phyloP scores from a whole-genome alignment of 1,140 invertebrate genomes.

The Euglossa dilemma region DNA sequence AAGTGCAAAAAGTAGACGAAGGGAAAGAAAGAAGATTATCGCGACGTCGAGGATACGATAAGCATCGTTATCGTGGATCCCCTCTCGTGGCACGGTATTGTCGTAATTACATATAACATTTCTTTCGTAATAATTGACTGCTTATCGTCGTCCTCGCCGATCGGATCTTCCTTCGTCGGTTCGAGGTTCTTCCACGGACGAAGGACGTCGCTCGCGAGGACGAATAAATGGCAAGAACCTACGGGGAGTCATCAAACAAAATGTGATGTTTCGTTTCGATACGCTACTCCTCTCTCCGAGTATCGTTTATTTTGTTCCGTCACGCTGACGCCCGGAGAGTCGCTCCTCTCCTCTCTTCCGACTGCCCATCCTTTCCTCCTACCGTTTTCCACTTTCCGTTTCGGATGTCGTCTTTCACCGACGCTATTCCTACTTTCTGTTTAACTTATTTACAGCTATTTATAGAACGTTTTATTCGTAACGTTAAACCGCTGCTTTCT shows the following conservation, averaged over 20 bases:
- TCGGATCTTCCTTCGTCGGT: slow-evolving; percentile 18
- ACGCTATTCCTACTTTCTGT: slow-evolving; percentile 32
- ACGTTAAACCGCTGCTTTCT: slow-evolving; percentile 50
- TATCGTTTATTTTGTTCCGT: slow-evolving; percentile 45
- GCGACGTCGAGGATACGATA: slow-evolving; percentile 36
- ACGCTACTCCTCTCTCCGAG: slow-evolving; percentile 50
- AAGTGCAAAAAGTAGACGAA: slow-evolving; percentile 30
- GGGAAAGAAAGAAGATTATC: slow-evolving; percentile 29
- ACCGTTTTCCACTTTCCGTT: too few species aligned
- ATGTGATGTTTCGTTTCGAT: slow-evolving; percentile 57
- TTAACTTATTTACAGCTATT: slow-evolving; percentile 76
- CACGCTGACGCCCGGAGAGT: slow-evolving; percentile 21
- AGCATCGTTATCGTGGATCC: not conserved
- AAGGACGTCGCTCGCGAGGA: slow-evolving; percentile 27
- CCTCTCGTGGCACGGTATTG: slow-evolving; percentile 67
- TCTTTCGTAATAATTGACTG: slow-evolving; percentile 77
- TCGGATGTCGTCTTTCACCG: not conserved
- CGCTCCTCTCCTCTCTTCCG: not conserved
- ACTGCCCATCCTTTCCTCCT: not conserved
- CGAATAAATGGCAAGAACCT: slow-evolving; percentile 71
- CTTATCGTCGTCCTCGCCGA: slow-evolving; percentile 55
- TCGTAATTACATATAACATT: slow-evolving; percentile 69
- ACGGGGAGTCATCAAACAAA: slow-evolving; percentile 50
- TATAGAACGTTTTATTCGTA: slow-evolving; percentile 51
- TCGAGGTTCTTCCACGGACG: not conserved